A percentile compares a stretch with the other conserved stretches of the same genome.
Evolutionary conservation across 2,888 invertebrate species (phyloP).

Genomic region (Eutolmus rufibarbis): DNA sequence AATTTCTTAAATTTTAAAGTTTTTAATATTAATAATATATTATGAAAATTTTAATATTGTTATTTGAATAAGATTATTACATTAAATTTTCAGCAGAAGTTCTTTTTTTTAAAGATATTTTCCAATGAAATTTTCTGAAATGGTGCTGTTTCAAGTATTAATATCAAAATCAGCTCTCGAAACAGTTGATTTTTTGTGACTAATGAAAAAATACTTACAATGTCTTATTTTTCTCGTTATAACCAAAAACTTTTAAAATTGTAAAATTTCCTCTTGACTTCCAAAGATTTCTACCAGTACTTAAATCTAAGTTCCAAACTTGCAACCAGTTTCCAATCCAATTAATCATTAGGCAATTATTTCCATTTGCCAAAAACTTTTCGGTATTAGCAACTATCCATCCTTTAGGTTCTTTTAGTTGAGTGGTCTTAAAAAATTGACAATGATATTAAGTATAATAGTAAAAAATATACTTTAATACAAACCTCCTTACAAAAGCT

Average conservation of each 20-base stretch:
- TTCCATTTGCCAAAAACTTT: conserved; percentile 52
- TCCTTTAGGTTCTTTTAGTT: conserved; percentile 69
- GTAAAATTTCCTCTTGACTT: conserved; percentile 65
- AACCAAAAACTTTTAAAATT: conserved; percentile 69
- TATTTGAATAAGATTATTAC: too few species aligned
- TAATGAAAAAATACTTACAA: conserved; percentile 63
- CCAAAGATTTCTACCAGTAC: conserved; percentile 56
- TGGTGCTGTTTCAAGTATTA: too few species aligned
- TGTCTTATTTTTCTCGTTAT: conserved; percentile 67
- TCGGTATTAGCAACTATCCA: conserved; percentile 74
- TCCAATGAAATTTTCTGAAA: too few species aligned
- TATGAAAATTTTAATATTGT: too few species aligned
- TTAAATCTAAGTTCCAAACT: conserved; percentile 58
- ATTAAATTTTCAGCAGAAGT: too few species aligned
- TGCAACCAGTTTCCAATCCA: conserved; percentile 65
- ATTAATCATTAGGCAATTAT: conserved; percentile 55
- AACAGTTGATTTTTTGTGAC: too few species aligned
- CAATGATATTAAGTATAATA: neutral
- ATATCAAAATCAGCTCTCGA: too few species aligned
- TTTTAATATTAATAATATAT: too few species aligned
- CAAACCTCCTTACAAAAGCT: conserved; percentile 54
- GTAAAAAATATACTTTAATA: neutral
- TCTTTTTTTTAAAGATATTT: too few species aligned
- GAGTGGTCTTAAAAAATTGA: conserved; percentile 60
- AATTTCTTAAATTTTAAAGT: too few species aligned